Evolutionary conservation across 2,888 invertebrate species (phyloP).

Genomic region (Adela reaumurella): DNA sequence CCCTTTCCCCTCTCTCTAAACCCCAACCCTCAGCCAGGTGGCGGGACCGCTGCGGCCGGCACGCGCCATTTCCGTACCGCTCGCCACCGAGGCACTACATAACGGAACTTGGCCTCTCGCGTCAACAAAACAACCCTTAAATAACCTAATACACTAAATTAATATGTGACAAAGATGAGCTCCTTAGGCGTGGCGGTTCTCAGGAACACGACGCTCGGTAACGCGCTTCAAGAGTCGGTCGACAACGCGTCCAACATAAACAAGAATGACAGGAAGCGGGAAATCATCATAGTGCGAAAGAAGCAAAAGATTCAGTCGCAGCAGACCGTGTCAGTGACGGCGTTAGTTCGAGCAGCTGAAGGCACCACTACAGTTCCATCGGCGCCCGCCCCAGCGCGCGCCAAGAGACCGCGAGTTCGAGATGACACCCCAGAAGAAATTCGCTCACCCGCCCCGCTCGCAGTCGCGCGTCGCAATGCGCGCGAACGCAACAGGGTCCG

Average conservation of each 20-base stretch:
- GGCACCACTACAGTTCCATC: slow-evolving; percentile 11
- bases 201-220: slow-evolving; percentile 55
- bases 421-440: slow-evolving; percentile 45
- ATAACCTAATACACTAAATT: no score
- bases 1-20: slow-evolving; percentile 22
- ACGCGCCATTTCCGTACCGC: slow-evolving; percentile 51
- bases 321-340: slow-evolving; percentile 40
- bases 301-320: slow-evolving; percentile 40
- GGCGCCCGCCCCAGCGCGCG: slow-evolving; percentile 21
- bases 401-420: slow-evolving; percentile 30
- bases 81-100: slow-evolving; percentile 49
- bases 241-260: slow-evolving; percentile 57
- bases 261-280: slow-evolving; percentile 39
- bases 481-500: slow-evolving; percentile 90
- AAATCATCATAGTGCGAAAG: slow-evolving; percentile 55
- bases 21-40: not conserved
- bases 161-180: slow-evolving; percentile 53
- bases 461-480: slow-evolving; percentile 86
- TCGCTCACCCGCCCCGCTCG: slow-evolving; percentile 63
- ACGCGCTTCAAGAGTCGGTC: slow-evolving; percentile 61
- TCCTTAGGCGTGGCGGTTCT: slow-evolving; percentile 58
- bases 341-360: slow-evolving; percentile 37
- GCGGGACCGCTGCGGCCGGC: slow-evolving; percentile 23
- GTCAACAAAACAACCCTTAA: no score
- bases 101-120: slow-evolving; percentile 20